phyloP scores from a whole-genome alignment of 2,797 vertebrate species.

The Crenuchus spilurus region DNA sequence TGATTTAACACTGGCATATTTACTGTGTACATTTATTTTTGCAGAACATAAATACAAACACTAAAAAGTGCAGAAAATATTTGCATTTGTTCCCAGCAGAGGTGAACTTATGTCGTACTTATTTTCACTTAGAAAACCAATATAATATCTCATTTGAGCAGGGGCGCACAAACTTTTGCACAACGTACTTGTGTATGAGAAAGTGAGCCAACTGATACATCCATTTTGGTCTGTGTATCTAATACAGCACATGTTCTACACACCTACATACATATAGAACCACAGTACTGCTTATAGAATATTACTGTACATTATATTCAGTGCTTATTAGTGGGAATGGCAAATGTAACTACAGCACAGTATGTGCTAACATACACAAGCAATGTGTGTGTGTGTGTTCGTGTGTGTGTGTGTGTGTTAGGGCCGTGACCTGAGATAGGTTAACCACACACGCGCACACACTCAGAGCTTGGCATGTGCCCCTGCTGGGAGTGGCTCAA shows the following conservation, averaged over 20 bases:
- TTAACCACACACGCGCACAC: conserved; percentile 25
- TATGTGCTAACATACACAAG: not conserved
- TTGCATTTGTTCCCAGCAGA: too few relatives aligned
- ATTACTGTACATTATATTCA: not conserved
- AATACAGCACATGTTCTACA: not conserved
- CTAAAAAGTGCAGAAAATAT: too few relatives aligned
- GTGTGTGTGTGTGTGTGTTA: conserved; percentile 6
- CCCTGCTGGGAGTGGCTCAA: conserved; percentile 30
- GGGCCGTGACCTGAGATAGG: conserved; percentile 2
- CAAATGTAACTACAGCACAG: not conserved
- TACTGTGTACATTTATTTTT: too few relatives aligned
- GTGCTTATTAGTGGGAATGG: not conserved
- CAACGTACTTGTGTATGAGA: conserved; percentile 13
- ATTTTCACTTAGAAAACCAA: too few relatives aligned
- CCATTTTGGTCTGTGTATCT: conserved; percentile 23
- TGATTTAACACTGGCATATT: too few relatives aligned
- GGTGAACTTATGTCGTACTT: too few relatives aligned
- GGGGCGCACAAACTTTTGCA: too few relatives aligned
- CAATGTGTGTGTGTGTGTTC: not conserved
- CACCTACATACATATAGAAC: not conserved
- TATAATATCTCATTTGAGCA: too few relatives aligned
- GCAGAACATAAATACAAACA: too few relatives aligned
- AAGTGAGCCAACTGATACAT: conserved; percentile 65
- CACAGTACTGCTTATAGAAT: not conserved
- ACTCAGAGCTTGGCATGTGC: conserved; percentile 39